These are phyloP conservation scores for Urocolius indicus DNA, from an alignment of 2,113 vertebrate genomes.

Conservation along the genomic window DNA sequence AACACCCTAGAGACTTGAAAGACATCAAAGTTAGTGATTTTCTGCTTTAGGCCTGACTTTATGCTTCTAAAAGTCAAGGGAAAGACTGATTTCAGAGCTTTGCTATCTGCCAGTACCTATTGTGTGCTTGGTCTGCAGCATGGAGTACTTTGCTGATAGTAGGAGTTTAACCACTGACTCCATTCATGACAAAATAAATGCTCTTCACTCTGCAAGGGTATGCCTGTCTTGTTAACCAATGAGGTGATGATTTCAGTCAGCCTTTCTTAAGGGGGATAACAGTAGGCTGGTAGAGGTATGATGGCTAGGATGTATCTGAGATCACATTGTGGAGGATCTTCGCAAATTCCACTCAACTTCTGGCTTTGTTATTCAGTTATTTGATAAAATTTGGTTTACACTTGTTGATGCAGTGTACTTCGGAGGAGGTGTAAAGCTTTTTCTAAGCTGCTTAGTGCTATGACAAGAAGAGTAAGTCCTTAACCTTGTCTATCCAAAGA, in stretches of 20 bases:
- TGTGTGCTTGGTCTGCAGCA: not conserved
- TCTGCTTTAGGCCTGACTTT: not conserved
- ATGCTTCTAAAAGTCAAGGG: not conserved
- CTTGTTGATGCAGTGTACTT: not conserved
- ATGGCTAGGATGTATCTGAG: not conserved
- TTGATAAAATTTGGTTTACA: not conserved
- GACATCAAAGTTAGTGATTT: not conserved
- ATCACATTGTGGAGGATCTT: not conserved
- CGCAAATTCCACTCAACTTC: not conserved
- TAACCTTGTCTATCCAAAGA: not conserved
- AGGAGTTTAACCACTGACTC: not conserved
- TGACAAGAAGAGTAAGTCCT: not conserved
- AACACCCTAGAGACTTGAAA: not conserved
- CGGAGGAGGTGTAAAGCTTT: not conserved
- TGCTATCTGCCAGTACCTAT: not conserved
- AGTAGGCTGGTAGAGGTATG: not conserved
- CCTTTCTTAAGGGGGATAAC: not conserved
- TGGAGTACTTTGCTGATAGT: not conserved
- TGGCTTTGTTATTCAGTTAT: not conserved
- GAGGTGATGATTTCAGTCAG: not conserved
- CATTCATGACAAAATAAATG: not conserved
- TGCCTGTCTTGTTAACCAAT: not conserved
- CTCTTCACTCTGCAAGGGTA: rapidly evolving
- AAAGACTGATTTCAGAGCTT: not conserved
- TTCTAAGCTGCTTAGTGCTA: not conserved